Conservation (phyloP, 2,113 vertebrate species). For the Poeciliopsis occidentalis region DNA sequence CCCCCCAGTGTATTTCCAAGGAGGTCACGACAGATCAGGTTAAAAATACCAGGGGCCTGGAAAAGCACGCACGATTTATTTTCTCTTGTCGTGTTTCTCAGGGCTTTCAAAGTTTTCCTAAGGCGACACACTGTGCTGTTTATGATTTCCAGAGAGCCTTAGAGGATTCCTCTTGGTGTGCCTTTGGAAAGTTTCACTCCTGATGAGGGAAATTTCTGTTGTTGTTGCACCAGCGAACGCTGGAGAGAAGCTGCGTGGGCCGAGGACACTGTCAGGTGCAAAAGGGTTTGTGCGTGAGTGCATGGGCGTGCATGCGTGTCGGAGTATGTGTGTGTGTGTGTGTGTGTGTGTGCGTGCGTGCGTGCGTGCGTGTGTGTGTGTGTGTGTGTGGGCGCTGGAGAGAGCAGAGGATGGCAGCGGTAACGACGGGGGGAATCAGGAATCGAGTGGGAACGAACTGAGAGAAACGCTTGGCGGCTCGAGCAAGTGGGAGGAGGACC, state of each 20-base stretch:
- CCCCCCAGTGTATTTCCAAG: too few species aligned
- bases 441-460: conserved; percentile 51
- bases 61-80: conserved; percentile 38
- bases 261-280: conserved; percentile 58
- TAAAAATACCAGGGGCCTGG: conserved; percentile 3
- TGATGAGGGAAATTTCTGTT: conserved; percentile 15
- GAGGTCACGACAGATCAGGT: too few species aligned
- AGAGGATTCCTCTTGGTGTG: conserved; percentile 38
- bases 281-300: conserved; percentile 46
- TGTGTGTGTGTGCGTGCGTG: conserved; percentile 4
- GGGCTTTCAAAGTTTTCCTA: conserved; percentile 46
- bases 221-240: conserved; percentile 29
- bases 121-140: conserved; percentile 43
- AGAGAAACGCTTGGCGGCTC: conserved; percentile 36
- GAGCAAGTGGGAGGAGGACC: conserved; percentile 49
- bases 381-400: conserved; percentile 52
- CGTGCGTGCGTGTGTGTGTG: conserved; percentile 32
- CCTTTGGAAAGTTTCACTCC: conserved; percentile 39
- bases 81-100: conserved; percentile 42
- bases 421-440: conserved; percentile 52
- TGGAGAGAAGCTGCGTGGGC: conserved; percentile 60
- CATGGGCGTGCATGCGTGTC: not conserved
- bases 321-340: conserved; percentile 46
- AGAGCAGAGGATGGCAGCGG: conserved; percentile 45
- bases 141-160: conserved; percentile 42